Percentiles rank a stretch among this genome's conserved stretches.
Conservation (phyloP, 1,140 invertebrate species). For the Delia radicum region DNA sequence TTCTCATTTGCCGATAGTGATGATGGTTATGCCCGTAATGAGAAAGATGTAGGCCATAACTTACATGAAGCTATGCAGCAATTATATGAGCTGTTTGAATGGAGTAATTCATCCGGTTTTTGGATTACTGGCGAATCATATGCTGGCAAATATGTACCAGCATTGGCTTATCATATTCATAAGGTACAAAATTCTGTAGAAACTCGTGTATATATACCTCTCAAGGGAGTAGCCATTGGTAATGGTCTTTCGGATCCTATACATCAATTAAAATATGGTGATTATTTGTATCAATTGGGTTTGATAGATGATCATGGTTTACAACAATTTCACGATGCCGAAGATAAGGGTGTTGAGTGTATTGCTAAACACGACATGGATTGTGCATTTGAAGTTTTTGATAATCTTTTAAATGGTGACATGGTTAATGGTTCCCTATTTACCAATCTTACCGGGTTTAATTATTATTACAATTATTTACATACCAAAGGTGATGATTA, state of each 20-base stretch:
- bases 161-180: conserved; percentile 74
- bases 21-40: conserved; percentile 65
- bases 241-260: conserved; percentile 82
- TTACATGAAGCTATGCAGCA: conserved; percentile 68
- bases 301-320: conserved; percentile 70
- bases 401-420: conserved; percentile 72
- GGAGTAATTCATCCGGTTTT: conserved; percentile 67
- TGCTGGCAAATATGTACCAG: conserved; percentile 83
- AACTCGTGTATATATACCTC: conserved; percentile 58
- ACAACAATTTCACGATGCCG: conserved; percentile 63
- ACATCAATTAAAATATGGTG: conserved; percentile 75
- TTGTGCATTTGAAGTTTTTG: conserved; percentile 70
- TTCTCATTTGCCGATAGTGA: conserved; percentile 72
- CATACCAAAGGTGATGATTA: conserved; percentile 58
- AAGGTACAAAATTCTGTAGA: conserved; percentile 59
- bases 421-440: conserved; percentile 66
- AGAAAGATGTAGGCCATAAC: conserved; percentile 68
- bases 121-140: conserved; percentile 87
- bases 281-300: conserved; percentile 80
- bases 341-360: conserved; percentile 60
- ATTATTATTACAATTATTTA: conserved; percentile 80
- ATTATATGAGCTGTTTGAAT: conserved; percentile 73
- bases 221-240: conserved; percentile 79
- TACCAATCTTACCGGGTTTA: conserved; percentile 75
- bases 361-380: conserved; percentile 66